Base-by-base conservation (phyloP, 2,113 vertebrate genomes). In the Vidua macroura region DNA sequence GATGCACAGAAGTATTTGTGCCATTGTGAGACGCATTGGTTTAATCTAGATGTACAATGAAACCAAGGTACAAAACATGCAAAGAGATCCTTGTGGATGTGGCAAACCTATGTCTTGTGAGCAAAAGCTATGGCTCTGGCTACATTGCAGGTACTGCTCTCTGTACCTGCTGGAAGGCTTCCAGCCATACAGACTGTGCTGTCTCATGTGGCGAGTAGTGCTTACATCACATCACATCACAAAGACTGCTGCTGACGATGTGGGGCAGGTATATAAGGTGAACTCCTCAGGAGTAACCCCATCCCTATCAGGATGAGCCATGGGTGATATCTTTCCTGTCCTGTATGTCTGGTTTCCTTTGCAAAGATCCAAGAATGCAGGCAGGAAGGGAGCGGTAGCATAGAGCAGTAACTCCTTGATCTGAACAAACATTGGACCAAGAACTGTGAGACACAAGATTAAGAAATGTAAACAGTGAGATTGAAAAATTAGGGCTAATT, bases 381-480 rank as follows among this genome's bases (percentile, higher is more conserved):
- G 43, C 53, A 55, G 55, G 49, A 69, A 84, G 44, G 69, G 69
- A 81, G 64, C 48, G 28, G 37, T 20, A 22, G 19, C 62, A 33
- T 3, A 30, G 10, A 33, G 35, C 41, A 66, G 20, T 25, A 66
- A 43, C n/a, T n/a, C 18, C 39, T 86, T 0, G 0, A 24, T 21
- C 30, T 70, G 30, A 89, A 76, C n/a, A 48, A 83, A 70, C 67
- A 19, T 30, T 41, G 23, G 59, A 37, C 19, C 35, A 86, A 56
- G 55, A 76, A 28, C 51, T 5, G 5, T 9, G 53, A 69, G 30
- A 52, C 27, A 52, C 9, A n/a, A n/a, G 14, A 62, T 3, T n/a
- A 62, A 83, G 33, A 86, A 77, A 69, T 52, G 11, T 10, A 33
- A 84, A 83, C 17, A 80, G 23, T 23, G 15, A 81, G 7, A 27